These are phyloP conservation scores for Caenorhabditis imperialis DNA, from an alignment of 2,888 invertebrate species.

Conservation along the genomic window DNA sequence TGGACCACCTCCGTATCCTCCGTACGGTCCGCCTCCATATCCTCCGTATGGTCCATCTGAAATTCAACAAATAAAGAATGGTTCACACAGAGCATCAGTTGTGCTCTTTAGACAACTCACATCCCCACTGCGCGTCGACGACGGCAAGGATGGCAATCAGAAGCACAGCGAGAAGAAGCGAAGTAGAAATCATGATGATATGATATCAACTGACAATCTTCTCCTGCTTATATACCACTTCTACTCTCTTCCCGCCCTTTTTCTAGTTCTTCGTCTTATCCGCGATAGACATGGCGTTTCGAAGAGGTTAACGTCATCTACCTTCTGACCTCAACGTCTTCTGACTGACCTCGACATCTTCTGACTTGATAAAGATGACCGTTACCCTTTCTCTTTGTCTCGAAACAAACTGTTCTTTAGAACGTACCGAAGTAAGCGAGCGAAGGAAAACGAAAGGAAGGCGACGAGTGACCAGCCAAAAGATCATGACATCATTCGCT, in stretches of 20 bases:
- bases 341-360: neutral
- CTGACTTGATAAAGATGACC: constrained; percentile 16
- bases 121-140: constrained; percentile 57
- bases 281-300: constrained; percentile 14
- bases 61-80: constrained; percentile 1
- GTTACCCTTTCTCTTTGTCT: constrained; percentile 7
- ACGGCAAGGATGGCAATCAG: constrained; percentile 46
- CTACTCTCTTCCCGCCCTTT: constrained; percentile 30
- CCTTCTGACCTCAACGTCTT: constrained; percentile 20
- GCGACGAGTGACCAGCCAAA: constrained; percentile 9
- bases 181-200: constrained; percentile 45
- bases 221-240: constrained; percentile 31
- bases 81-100: no score
- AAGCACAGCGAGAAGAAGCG: constrained; percentile 42
- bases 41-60: constrained; percentile 39
- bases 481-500: constrained; percentile 44
- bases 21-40: constrained; percentile 40
- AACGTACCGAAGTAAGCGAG: constrained; percentile 13
- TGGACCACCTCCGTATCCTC: constrained; percentile 41
- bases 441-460: neutral
- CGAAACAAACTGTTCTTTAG: constrained; percentile 22
- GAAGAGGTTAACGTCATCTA: constrained; percentile 22
- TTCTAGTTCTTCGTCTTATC: constrained; percentile 33
- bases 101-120: constrained; percentile 17
- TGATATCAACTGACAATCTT: constrained; percentile 33